Percentiles rank a stretch among this genome's conserved stretches.
These are phyloP conservation scores for Anolis sagrei DNA, from an alignment of 2,113 vertebrate species.

Conservation along the genomic window DNA sequence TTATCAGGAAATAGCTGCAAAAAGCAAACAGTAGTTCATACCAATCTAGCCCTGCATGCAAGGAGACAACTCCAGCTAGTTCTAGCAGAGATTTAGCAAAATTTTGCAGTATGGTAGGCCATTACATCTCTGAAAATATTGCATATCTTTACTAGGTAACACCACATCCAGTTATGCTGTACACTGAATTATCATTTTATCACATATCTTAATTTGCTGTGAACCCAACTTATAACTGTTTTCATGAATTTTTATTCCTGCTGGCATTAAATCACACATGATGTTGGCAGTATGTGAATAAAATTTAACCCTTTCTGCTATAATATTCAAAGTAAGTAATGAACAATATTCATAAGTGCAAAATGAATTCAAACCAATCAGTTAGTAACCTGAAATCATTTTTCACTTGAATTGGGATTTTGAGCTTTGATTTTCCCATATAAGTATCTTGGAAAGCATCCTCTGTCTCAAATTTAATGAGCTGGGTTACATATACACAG, in stretches of 20 bases:
- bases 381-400: too few relatives aligned
- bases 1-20: not conserved
- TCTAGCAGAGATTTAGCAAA: not conserved
- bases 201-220: not conserved
- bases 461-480: not conserved
- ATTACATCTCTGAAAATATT: not conserved
- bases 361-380: not conserved
- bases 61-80: not conserved
- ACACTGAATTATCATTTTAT: not conserved
- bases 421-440: too few relatives aligned
- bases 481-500: not conserved
- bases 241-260: not conserved
- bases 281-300: slow-evolving; percentile 39
- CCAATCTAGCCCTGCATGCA: not conserved
- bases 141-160: not conserved
- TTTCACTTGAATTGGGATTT: too few relatives aligned
- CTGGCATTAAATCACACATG: slow-evolving; percentile 30
- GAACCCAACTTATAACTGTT: slow-evolving; percentile 1
- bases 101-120: not conserved
- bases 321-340: slow-evolving; percentile 36
- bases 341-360: slow-evolving; percentile 5
- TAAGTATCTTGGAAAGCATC: not conserved
- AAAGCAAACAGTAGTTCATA: not conserved
- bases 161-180: not conserved
- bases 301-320: not conserved